Evolutionary conservation across 2,888 invertebrate species (phyloP).

Genomic region (Ceratothoa steindachneri): DNA sequence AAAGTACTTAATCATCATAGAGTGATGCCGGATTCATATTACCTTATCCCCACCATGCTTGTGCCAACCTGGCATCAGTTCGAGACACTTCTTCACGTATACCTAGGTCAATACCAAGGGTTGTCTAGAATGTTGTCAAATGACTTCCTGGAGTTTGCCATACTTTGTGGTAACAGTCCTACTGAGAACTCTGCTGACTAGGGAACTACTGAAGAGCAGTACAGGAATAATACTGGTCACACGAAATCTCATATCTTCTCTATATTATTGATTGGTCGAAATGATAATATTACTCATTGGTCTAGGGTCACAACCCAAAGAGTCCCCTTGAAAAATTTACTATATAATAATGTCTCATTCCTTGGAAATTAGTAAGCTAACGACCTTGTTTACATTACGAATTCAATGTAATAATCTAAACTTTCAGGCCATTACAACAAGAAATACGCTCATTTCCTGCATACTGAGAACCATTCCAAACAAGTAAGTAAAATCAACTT

Average conservation of each 20-base stretch:
- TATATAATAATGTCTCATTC: too few relatives aligned
- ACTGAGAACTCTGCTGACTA: constrained; percentile 72
- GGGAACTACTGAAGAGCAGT: background rate
- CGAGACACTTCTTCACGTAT: constrained; percentile 50
- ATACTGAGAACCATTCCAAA: too few relatives aligned
- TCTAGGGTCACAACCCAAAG: background rate
- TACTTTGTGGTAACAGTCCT: constrained; percentile 82
- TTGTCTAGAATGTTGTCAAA: constrained; percentile 44
- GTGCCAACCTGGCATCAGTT: constrained; percentile 53
- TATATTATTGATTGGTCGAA: background rate
- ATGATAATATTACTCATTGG: background rate
- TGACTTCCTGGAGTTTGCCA: constrained; percentile 77
- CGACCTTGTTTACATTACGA: too few relatives aligned
- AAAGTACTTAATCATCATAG: constrained; percentile 50
- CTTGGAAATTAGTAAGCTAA: too few relatives aligned
- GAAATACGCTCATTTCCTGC: too few relatives aligned
- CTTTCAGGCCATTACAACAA: too few relatives aligned
- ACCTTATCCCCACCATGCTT: constrained; percentile 49
- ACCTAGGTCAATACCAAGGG: constrained; percentile 60
- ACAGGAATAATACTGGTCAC: background rate
- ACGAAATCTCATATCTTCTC: background rate
- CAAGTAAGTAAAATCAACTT: too few relatives aligned
- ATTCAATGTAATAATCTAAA: too few relatives aligned
- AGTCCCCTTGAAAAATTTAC: too few relatives aligned
- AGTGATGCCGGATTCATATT: constrained; percentile 33